Percentiles rank a stretch among this genome's conserved stretches.
Evolutionary conservation across 2,888 invertebrate genomes (phyloP).

Genomic region (Myathropa florea): DNA sequence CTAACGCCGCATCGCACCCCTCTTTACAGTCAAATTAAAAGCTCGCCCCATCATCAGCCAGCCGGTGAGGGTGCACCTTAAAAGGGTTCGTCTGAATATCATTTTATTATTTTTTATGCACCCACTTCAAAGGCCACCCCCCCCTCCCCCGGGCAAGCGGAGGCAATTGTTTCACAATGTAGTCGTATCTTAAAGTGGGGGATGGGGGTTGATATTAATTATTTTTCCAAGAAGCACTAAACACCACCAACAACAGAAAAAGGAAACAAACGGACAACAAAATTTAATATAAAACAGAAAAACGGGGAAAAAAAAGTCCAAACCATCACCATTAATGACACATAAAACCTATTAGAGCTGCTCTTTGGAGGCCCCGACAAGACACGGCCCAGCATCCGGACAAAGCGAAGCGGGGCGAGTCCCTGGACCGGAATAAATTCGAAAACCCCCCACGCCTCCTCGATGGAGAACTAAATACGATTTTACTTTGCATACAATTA

Average conservation of each 20-base stretch:
- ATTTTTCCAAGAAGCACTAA: conserved; percentile 1
- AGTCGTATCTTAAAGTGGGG: not conserved
- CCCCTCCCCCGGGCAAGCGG: not conserved
- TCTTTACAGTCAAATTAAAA: not conserved
- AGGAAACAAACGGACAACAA: conserved; percentile 9
- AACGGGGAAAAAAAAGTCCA: not conserved
- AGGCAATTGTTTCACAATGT: not conserved
- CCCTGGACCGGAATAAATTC: conserved; percentile 3
- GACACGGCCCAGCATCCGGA: not conserved
- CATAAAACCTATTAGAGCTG: conserved; percentile 41
- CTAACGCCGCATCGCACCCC: not conserved
- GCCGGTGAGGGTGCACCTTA: not conserved
- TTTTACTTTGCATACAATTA: conserved; percentile 45
- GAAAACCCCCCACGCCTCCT: not conserved
- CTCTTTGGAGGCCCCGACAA: not conserved
- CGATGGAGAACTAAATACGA: conserved; percentile 25
- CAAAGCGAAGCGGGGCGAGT: not conserved
- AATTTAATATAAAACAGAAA: conserved; percentile 29
- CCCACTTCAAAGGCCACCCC: not conserved
- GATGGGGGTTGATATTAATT: not conserved
- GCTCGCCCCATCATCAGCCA: not conserved
- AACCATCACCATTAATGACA: conserved; percentile 47
- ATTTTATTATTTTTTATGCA: conserved; percentile 11
- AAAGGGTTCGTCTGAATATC: conserved; percentile 33
- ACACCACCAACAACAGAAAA: not conserved